Conservation (phyloP, 1,140 invertebrate genomes). For the Drosophila arawakana region DNA sequence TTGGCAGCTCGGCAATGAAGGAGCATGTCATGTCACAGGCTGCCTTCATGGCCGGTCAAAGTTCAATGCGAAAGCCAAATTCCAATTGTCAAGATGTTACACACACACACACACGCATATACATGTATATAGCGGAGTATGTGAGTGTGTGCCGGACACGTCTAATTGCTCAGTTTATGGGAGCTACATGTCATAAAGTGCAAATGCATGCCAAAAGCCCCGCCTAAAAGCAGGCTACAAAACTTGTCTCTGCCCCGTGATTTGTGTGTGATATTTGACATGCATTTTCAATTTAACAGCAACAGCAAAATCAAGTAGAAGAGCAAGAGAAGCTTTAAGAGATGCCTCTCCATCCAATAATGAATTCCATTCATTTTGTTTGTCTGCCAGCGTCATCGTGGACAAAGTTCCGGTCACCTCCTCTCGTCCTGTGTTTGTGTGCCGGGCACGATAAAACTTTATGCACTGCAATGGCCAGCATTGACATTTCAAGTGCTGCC, state of each 20-base stretch:
- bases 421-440: background rate
- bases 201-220: conserved; percentile 36
- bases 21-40: conserved; percentile 74
- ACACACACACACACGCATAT: background rate
- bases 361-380: conserved; percentile 82
- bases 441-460: conserved; percentile 74
- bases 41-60: conserved; percentile 69
- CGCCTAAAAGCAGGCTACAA: conserved; percentile 50
- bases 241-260: conserved; percentile 54
- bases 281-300: conserved; percentile 78
- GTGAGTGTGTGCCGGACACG: conserved; percentile 50
- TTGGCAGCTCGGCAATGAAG: conserved; percentile 75
- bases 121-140: background rate
- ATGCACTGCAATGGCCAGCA: conserved; percentile 70
- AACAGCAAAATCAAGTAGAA: background rate
- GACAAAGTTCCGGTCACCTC: conserved; percentile 35
- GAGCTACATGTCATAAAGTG: conserved; percentile 72
- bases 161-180: conserved; percentile 79
- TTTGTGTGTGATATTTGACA: conserved; percentile 78
- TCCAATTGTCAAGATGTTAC: conserved; percentile 74
- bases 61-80: conserved; percentile 76
- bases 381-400: conserved; percentile 36
- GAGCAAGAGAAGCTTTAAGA: conserved; percentile 45
- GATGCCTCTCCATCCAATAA: conserved; percentile 57
- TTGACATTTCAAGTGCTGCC: conserved; percentile 79